These are phyloP conservation scores for Drosophila subsilvestris DNA, from an alignment of 2,888 invertebrate species.

Conservation along the genomic window DNA sequence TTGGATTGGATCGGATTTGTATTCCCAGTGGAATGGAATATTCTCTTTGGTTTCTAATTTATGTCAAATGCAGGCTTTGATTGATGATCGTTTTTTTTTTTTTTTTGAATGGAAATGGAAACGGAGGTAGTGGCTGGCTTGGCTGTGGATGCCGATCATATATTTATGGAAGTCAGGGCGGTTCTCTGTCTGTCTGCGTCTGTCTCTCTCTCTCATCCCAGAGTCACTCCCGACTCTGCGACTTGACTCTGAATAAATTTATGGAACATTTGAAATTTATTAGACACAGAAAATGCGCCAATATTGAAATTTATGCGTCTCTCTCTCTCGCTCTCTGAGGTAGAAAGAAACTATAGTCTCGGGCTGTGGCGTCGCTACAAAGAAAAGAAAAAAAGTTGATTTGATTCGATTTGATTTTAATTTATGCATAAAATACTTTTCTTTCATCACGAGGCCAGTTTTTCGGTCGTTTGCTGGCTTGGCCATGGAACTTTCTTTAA, in stretches of 20 bases:
- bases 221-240: conserved; percentile 42
- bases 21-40: conserved; percentile 44
- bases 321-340: neutral
- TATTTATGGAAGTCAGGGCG: conserved; percentile 70
- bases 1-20: conserved; percentile 11
- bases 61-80: conserved; percentile 77
- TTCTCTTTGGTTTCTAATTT: conserved; percentile 75
- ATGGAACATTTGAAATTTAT: conserved; percentile 71
- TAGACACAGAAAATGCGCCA: conserved; percentile 78
- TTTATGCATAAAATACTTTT: conserved; percentile 80
- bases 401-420: conserved; percentile 80
- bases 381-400: conserved; percentile 59
- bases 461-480: conserved; percentile 18
- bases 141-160: conserved; percentile 41
- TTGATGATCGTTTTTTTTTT: conserved; percentile 66
- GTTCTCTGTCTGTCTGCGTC: conserved; percentile 41
- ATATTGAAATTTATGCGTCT: conserved; percentile 76
- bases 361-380: conserved; percentile 33
- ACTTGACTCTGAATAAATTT: conserved; percentile 77
- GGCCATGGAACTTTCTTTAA: conserved; percentile 73
- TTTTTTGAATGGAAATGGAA: conserved; percentile 13
- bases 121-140: conserved; percentile 5
- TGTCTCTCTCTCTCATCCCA: neutral
- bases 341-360: conserved; percentile 46
- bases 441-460: conserved; percentile 72